A percentile compares a stretch with the other conserved stretches of the same genome.
These are phyloP conservation scores for Brachynemurus nebulosus DNA, from an alignment of 2,888 invertebrate genomes.

Conservation along the genomic window DNA sequence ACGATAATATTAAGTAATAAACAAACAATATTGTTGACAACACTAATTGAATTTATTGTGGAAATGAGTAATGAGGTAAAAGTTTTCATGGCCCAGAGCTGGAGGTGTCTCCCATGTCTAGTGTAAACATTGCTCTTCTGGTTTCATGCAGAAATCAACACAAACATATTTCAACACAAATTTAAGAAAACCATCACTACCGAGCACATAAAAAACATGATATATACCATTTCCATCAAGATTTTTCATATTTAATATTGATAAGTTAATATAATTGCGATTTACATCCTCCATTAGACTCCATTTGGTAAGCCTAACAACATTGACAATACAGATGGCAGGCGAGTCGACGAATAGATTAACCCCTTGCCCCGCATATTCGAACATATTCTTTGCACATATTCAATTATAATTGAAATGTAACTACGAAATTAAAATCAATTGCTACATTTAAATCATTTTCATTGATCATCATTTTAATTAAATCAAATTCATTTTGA, in stretches of 20 bases:
- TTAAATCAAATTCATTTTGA: conserved; percentile 1
- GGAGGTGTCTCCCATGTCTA: conserved; percentile 36
- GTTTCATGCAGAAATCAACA: conserved; percentile 25
- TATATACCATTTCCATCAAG: conserved; percentile 35
- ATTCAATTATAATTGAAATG: not conserved
- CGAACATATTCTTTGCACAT: conserved; percentile 1
- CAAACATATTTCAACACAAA: conserved; percentile 25
- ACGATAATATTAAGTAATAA: not conserved
- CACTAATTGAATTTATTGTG: too few relatives aligned
- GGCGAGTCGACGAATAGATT: conserved; percentile 45
- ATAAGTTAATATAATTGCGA: conserved; percentile 48
- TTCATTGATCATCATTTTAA: not conserved
- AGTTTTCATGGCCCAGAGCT: conserved; percentile 5
- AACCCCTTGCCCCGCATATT: conserved; percentile 9
- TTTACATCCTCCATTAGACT: conserved; percentile 49
- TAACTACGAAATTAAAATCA: not conserved
- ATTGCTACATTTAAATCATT: not conserved
- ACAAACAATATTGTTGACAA: too few relatives aligned
- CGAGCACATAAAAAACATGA: conserved; percentile 20
- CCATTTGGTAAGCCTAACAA: conserved; percentile 48
- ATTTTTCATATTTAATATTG: conserved; percentile 32
- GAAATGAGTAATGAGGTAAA: conserved; percentile 8
- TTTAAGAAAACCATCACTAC: conserved; percentile 24
- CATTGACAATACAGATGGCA: conserved; percentile 75
- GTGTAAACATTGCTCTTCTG: conserved; percentile 33